These are phyloP conservation scores for Drosophila kambysellisi DNA, from an alignment of 2,888 invertebrate species.

Conservation along the genomic window DNA sequence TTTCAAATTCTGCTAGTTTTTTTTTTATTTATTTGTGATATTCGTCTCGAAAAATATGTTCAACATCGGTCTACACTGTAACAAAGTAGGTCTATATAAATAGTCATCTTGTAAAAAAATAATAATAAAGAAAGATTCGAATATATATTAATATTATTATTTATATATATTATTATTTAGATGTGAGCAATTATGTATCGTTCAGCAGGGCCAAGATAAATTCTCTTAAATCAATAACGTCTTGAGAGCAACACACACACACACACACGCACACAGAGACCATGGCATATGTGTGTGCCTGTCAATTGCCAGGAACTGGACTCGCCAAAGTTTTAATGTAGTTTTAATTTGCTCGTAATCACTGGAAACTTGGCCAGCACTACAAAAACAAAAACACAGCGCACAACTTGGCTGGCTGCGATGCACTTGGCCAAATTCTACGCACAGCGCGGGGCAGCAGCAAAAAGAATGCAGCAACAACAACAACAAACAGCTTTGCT, in stretches of 20 bases:
- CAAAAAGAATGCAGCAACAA: constrained; percentile 17
- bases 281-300: constrained; percentile 23
- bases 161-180: not conserved
- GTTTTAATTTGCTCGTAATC: constrained; percentile 80
- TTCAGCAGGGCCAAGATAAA: not conserved
- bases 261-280: not conserved
- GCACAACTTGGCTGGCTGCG: constrained; percentile 33
- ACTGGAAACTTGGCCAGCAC: constrained; percentile 57
- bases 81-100: too few species aligned
- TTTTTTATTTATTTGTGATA: not conserved
- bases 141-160: too few species aligned
- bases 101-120: too few species aligned
- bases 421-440: constrained; percentile 47
- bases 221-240: constrained; percentile 46
- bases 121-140: too few species aligned
- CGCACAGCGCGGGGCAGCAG: constrained; percentile 43
- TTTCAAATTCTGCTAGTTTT: not conserved
- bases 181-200: not conserved
- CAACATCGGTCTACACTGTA: too few species aligned
- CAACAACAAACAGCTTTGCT: constrained; percentile 56
- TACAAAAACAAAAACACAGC: constrained; percentile 19
- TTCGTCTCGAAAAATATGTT: not conserved
- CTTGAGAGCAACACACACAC: constrained; percentile 19
- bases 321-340: constrained; percentile 76
- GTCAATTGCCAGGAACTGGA: constrained; percentile 68